These are phyloP conservation scores for Lycopodina hypogea DNA, from an alignment of 37 sponge, comb jelly and placozoan species.

Conservation along the genomic window DNA sequence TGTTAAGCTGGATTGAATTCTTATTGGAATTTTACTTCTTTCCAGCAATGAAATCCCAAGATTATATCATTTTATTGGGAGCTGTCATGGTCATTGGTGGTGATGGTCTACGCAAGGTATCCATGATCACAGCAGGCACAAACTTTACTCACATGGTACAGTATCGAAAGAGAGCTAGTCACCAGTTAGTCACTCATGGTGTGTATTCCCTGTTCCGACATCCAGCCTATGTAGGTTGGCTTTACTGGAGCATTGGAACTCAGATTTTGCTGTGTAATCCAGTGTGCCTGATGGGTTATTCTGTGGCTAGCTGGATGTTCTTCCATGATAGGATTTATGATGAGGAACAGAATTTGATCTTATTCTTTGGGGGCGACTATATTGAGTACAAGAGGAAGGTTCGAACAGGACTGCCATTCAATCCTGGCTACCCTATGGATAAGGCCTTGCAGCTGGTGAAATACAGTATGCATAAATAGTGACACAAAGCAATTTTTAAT, in stretches of 20 bases:
- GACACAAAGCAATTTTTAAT: too few relatives aligned
- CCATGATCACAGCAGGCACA: slow-evolving; percentile 86
- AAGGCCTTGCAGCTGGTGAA: not conserved
- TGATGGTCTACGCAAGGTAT: slow-evolving; percentile 78
- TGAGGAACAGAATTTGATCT: slow-evolving; percentile 77
- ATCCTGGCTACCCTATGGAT: slow-evolving; percentile 56
- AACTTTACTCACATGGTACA: slow-evolving; percentile 89
- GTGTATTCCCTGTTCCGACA: slow-evolving; percentile 85
- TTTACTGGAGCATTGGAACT: slow-evolving; percentile 96
- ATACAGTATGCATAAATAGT: not conserved
- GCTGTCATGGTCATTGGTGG: slow-evolving; percentile 62
- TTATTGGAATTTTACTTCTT: slow-evolving; percentile 63
- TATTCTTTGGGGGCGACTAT: slow-evolving; percentile 89
- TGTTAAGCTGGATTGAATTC: slow-evolving; percentile 82
- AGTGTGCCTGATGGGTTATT: slow-evolving; percentile 72
- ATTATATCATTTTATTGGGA: slow-evolving; percentile 42
- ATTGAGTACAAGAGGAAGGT: slow-evolving; percentile 78
- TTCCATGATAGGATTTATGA: slow-evolving; percentile 84
- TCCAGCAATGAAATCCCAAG: slow-evolving; percentile 58
- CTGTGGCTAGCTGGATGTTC: slow-evolving; percentile 81
- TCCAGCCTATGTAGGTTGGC: slow-evolving; percentile 96
- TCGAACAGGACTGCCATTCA: slow-evolving; percentile 85
- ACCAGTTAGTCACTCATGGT: slow-evolving; percentile 78
- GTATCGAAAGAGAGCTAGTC: slow-evolving; percentile 51
- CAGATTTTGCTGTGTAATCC: slow-evolving; percentile 93